A percentile compares a stretch with the other conserved stretches of the same genome.
Conservation (phyloP, 2,113 vertebrate genomes). For the Bos taurus region DNA sequence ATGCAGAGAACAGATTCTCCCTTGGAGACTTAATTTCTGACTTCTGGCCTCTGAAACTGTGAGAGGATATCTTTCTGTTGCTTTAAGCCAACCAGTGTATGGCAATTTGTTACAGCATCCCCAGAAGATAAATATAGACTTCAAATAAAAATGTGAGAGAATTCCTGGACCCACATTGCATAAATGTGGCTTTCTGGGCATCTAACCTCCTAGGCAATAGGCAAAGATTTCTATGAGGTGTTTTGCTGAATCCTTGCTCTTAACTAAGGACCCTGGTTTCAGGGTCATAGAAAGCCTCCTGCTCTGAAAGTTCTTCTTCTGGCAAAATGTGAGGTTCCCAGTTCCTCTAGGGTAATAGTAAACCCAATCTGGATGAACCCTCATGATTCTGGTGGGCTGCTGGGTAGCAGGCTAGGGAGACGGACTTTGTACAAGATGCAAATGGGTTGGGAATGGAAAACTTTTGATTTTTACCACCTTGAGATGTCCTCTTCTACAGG, state of each 20-base stretch:
- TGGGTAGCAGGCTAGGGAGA: background rate
- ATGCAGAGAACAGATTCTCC: background rate
- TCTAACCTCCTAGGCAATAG: background rate
- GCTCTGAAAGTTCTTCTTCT: background rate
- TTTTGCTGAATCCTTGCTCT: background rate
- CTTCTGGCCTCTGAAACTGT: background rate
- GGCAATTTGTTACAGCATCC: background rate
- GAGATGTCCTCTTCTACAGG: conserved; percentile 43
- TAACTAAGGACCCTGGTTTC: background rate
- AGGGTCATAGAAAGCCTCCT: background rate
- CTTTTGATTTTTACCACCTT: conserved; percentile 28
- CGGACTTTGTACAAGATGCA: background rate
- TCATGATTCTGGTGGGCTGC: background rate
- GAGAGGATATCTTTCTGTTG: background rate
- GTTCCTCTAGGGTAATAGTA: background rate
- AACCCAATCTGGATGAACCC: background rate
- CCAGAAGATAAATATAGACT: background rate
- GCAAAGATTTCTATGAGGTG: background rate
- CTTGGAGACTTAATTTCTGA: background rate
- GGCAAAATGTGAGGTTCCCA: background rate
- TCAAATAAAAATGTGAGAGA: background rate
- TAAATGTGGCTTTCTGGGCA: background rate
- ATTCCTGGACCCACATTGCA: background rate
- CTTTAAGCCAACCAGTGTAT: background rate
- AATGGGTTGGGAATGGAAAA: background rate